phyloP scores from a whole-genome alignment of 2,113 vertebrate species.

The Odocoileus hemionus region DNA sequence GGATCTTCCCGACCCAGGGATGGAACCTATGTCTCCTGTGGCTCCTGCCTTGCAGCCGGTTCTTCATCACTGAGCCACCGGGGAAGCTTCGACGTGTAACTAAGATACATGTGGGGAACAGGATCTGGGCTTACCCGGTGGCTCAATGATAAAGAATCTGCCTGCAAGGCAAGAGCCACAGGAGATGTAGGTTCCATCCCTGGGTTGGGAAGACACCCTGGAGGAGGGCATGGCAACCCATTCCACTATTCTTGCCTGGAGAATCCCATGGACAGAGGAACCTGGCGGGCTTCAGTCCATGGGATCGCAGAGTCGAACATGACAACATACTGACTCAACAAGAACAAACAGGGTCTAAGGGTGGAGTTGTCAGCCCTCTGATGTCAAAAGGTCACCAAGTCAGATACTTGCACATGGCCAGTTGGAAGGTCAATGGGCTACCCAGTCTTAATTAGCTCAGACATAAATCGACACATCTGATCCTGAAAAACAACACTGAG shows the following conservation, averaged over 20 bases:
- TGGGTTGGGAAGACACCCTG: not conserved
- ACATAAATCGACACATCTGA: not conserved
- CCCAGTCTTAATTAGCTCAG: not conserved
- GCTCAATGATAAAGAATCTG: not conserved
- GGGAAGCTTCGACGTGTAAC: not conserved
- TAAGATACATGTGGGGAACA: not conserved
- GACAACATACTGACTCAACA: not conserved
- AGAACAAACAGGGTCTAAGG: not conserved
- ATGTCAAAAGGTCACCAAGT: not conserved
- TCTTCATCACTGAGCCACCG: not conserved
- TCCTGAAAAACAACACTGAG: not conserved
- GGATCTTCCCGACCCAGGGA: accelerated
- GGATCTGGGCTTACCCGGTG: not conserved
- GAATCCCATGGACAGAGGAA: not conserved
- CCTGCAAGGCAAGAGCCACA: not conserved
- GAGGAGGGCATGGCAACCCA: not conserved
- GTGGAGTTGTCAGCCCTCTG: not conserved
- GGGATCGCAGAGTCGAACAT: not conserved
- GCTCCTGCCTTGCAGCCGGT: not conserved
- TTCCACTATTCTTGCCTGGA: not conserved
- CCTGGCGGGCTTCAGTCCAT: not conserved
- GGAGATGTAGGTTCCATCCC: not conserved
- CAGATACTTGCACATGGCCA: not conserved
- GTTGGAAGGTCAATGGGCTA: not conserved
- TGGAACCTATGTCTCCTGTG: not conserved